phyloP scores from a whole-genome alignment of 2,797 vertebrate genomes.

The Darevskia nairensis region DNA sequence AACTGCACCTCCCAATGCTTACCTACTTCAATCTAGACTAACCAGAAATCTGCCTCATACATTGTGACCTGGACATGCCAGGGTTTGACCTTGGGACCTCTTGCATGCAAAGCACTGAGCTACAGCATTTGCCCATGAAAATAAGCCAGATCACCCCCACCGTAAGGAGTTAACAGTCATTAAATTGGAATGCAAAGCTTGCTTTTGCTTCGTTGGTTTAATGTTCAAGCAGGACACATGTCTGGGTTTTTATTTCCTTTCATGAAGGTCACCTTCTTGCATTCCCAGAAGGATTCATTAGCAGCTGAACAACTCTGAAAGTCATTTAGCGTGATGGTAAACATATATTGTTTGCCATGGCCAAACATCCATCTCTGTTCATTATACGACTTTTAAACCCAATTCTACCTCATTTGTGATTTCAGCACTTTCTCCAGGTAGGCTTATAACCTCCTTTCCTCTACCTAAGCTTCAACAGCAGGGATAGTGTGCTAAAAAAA shows the following conservation, averaged over 20 bases:
- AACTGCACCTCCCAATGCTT: neutral
- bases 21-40: neutral
- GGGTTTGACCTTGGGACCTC: no score
- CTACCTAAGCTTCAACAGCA: neutral
- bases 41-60: neutral
- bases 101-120: no score
- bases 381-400: slow-evolving; percentile 6
- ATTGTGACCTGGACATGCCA: no score
- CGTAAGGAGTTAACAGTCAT: slow-evolving; percentile 18
- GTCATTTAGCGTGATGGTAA: slow-evolving; percentile 38
- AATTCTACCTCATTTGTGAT: neutral
- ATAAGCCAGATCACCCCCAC: neutral
- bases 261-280: slow-evolving; percentile 13
- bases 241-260: slow-evolving; percentile 31
- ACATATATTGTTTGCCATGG: slow-evolving; percentile 29
- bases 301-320: slow-evolving; percentile 38
- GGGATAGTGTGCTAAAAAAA: neutral
- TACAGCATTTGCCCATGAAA: neutral
- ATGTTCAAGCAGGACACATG: slow-evolving; percentile 24
- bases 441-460: slow-evolving; percentile 2
- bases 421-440: slow-evolving; percentile 29
- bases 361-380: slow-evolving; percentile 37
- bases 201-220: slow-evolving; percentile 17
- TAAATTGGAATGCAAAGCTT: slow-evolving; percentile 28
- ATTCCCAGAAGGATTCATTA: slow-evolving; percentile 45